Base-by-base conservation (phyloP, 1,140 invertebrate species). In the Caenorhabditis inopinata region DNA sequence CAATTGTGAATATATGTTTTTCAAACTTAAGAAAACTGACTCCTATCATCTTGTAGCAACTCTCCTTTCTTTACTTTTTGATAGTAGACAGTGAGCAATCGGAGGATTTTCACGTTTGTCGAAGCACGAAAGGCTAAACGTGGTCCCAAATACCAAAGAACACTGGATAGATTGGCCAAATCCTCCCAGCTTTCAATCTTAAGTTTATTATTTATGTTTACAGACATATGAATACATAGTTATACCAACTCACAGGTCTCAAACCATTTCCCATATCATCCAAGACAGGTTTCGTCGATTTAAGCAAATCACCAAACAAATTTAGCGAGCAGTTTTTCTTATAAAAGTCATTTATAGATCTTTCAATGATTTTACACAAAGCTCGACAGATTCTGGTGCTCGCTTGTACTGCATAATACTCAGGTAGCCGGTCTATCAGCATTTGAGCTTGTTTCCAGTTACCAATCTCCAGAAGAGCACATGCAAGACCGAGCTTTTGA, bases 401-500 rank as follows among this genome's bases (percentile, higher is more conserved):
- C n/a, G 76, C 42, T 49, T 83, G 83, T 53, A 93, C 91, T 12
- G 93, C 91, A 88, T 92, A 94, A 88, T 92, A 92, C 51, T 94
- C 93, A 1, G 96, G 96, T 77, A 97, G 91, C 75, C 92, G 91
- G 78, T 92, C 92, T 23, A 95, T 93, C 45, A 98, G 90, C 68
- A 91, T 91, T 76, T 92, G 90, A 9, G 94, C 95, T 86, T 93
- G 93, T 12, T 93, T 91, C 96, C 96, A 98, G 84, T 94, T 94
- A 21, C 94, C 96, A 82, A 97, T 92, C 84, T 92, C 92, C 4
- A 98, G 88, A 4, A 98, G 89, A 1, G 95, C 95, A 89, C 96
- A 94, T 87, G 94, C 93, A 5, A 99, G 90, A 46, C 94, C 93
- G 85, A 98, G 92, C 89, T 98, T 98, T 89, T 98, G 96, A 90